These are phyloP conservation scores for Lacanobia oleracea DNA, from an alignment of 2,888 invertebrate genomes.

Conservation along the genomic window DNA sequence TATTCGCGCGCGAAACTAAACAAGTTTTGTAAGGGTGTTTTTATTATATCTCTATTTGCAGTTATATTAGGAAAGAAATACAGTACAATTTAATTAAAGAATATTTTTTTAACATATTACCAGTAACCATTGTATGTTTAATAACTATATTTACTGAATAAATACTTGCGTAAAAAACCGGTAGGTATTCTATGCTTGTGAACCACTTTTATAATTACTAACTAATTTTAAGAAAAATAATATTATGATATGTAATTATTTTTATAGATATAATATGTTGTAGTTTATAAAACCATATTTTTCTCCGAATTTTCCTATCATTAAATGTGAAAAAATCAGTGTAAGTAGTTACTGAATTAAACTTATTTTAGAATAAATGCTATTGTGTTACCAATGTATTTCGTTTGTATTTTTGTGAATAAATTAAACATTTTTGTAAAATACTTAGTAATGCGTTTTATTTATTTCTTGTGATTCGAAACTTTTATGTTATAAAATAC, in stretches of 20 bases:
- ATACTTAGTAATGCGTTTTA: slow-evolving; percentile 17
- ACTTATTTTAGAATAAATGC: slow-evolving; percentile 23
- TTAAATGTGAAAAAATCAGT: slow-evolving; percentile 23
- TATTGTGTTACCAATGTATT: slow-evolving; percentile 48
- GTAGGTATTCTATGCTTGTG: background rate
- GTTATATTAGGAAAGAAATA: slow-evolving; percentile 5
- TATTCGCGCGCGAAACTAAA: background rate
- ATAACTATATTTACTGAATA: too few species aligned
- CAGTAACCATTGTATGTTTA: background rate
- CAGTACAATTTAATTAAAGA: background rate
- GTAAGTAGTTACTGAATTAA: background rate
- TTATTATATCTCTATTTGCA: background rate
- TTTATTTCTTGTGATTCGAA: background rate
- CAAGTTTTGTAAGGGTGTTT: background rate
- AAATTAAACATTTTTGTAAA: slow-evolving; percentile 57
- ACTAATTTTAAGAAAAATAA: slow-evolving; percentile 13
- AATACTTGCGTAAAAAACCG: background rate
- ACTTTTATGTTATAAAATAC: too few species aligned
- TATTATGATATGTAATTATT: background rate
- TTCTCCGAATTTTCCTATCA: slow-evolving; percentile 21
- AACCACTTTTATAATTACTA: slow-evolving; percentile 16
- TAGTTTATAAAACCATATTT: background rate
- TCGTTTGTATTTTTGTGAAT: slow-evolving; percentile 65
- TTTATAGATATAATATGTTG: slow-evolving; percentile 18
- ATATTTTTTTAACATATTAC: slow-evolving; percentile 24